Evolutionary conservation across 92 coral and sea anemone genomes (phyloP), one percentile per base, ranked within the genome.

Genomic region (Palythoa grandiflora): DNA sequence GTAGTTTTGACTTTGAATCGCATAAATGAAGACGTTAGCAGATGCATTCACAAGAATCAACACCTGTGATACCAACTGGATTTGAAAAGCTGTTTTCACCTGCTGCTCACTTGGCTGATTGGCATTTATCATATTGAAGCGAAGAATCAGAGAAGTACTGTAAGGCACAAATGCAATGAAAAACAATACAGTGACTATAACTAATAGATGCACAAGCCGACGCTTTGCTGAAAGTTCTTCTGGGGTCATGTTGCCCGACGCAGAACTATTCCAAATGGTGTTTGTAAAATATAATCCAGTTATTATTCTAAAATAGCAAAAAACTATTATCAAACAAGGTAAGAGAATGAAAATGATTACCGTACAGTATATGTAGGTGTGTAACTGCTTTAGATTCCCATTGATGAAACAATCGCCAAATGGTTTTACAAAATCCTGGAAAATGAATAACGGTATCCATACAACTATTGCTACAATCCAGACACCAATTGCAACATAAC

Each of bases 301-400:
- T 84, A 95, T 87, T 76, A 95, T 95, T 55, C 90, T 93, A 39
- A 91, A 93, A 80, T 95, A 95, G 77, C 98, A 95, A 19, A 83
- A 76, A 12, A 81, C 71, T 83, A 93, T 95, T 21, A 75, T 83
- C 4, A 89, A 13, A 28, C 87, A 93, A 0, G 96, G 85, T 14
- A 83, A 38, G 0, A 87, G 52, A 4, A 90, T 87, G 4, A 93
- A 85, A 1, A 85, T 36, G 28, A 95, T 92, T 1, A 95, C 89
- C 13, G 89, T 68, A 2, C 98, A 95, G 92, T 93, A 95, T 0
- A 90, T 71, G 63, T 74, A 66, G 17, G 74, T 71, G 13, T 84
- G 60, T 12, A 72, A 13, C 9, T 39, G 44, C 17, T 77, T 51
- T 3, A 71, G 19, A 36, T 80, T 21, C 7, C 55, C 85, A 17